phyloP scores from a whole-genome alignment of 2,888 invertebrate species.

The Drosophila diplacantha region DNA sequence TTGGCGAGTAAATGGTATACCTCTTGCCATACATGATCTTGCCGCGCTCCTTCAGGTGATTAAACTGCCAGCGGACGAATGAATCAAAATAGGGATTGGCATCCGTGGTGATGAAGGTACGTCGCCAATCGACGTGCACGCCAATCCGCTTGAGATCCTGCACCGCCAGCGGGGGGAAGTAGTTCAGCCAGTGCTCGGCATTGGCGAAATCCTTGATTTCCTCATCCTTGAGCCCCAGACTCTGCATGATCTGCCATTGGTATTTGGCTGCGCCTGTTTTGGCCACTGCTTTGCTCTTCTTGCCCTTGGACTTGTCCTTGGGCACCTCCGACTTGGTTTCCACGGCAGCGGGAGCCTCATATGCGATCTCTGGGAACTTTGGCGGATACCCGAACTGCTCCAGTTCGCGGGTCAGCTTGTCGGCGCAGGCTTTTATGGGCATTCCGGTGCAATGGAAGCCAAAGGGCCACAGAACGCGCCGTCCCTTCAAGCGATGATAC shows the following conservation, averaged over 20 bases:
- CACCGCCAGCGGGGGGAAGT: slow-evolving; percentile 95
- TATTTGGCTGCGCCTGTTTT: slow-evolving; percentile 93
- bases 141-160: slow-evolving; percentile 93
- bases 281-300: slow-evolving; percentile 97
- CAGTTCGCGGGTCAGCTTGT: slow-evolving; percentile 96
- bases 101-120: slow-evolving; percentile 99
- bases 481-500: slow-evolving; percentile 94
- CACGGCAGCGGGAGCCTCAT: slow-evolving; percentile 76
- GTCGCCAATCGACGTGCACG: slow-evolving; percentile 96
- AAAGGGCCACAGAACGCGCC: slow-evolving; percentile 95
- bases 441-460: slow-evolving; percentile 99
- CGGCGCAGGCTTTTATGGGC: slow-evolving; percentile 99
- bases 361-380: slow-evolving; percentile 83
- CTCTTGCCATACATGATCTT: slow-evolving; percentile 98
- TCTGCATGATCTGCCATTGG: slow-evolving; percentile 99
- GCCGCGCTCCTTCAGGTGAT: slow-evolving; percentile 88
- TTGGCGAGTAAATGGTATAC: slow-evolving; percentile 96
- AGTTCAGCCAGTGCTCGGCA: slow-evolving; percentile 94
- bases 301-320: slow-evolving; percentile 94
- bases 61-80: slow-evolving; percentile 98
- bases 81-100: slow-evolving; percentile 98
- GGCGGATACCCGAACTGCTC: slow-evolving; percentile 95
- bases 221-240: slow-evolving; percentile 91
- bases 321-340: slow-evolving; percentile 81
- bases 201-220: slow-evolving; percentile 96